Evolutionary conservation across 2,113 vertebrate species (phyloP).

Genomic region (Paradoxurus hermaphroditus): DNA sequence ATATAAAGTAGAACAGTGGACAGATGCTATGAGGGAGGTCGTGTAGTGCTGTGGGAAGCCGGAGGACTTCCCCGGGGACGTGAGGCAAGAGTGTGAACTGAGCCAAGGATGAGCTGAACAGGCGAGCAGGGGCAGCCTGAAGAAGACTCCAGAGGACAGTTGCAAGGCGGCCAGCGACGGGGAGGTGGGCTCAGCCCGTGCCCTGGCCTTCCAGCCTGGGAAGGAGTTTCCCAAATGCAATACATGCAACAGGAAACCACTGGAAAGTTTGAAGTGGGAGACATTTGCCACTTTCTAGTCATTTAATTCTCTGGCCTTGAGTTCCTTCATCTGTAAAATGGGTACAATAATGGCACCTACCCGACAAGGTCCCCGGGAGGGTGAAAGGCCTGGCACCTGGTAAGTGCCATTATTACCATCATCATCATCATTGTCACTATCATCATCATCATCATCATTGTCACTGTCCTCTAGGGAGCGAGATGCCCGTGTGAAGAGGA

Average conservation of each 20-base stretch:
- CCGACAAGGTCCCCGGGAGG: conserved; percentile 12
- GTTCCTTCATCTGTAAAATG: conserved; percentile 52
- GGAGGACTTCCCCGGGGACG: background rate
- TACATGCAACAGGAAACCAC: background rate
- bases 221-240: background rate
- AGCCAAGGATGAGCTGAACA: background rate
- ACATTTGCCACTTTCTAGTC: background rate
- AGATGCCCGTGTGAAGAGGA: conserved; percentile 79
- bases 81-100: background rate
- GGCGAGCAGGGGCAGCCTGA: background rate
- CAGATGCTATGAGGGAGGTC: background rate
- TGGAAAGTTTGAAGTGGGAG: background rate
- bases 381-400: conserved; percentile 29
- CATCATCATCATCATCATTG: background rate
- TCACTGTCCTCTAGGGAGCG: conserved; percentile 74
- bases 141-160: background rate
- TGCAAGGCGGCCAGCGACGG: background rate
- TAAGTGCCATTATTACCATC: conserved; percentile 15
- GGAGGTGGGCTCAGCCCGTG: background rate
- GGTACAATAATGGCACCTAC: conserved; percentile 26
- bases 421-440: background rate
- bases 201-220: background rate
- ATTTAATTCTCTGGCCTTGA: background rate
- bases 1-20: background rate
- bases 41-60: background rate